These are phyloP conservation scores for Amphimedon queenslandica DNA, from an alignment of 37 sponge, comb jelly and placozoan species.

Conservation along the genomic window DNA sequence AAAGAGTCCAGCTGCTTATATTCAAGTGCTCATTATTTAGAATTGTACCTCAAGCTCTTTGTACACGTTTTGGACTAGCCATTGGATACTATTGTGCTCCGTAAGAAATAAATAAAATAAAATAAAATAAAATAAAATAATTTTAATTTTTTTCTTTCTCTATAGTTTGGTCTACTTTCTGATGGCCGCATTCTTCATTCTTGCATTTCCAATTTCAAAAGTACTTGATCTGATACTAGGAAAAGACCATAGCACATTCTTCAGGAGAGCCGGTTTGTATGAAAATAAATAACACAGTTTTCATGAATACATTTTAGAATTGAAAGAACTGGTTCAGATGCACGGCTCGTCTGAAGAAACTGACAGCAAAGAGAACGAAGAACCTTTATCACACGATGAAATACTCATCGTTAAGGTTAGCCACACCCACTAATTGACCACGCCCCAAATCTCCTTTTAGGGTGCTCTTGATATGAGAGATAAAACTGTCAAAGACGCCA, in stretches of 20 bases:
- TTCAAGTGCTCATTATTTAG: too few species aligned
- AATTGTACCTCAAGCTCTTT: conserved; percentile 82
- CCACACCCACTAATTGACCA: not conserved
- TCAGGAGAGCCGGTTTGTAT: conserved; percentile 77
- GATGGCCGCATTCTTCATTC: conserved; percentile 53
- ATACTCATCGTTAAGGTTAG: conserved; percentile 74
- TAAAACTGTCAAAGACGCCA: conserved; percentile 70
- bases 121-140: too few species aligned
- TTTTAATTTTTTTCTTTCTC: not conserved
- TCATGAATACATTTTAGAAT: conserved; percentile 25
- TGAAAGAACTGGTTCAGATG: conserved; percentile 70
- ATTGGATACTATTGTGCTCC: conserved; percentile 89
- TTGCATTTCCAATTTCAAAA: conserved; percentile 70
- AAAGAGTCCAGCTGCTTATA: too few species aligned
- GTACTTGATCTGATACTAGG: conserved; percentile 73
- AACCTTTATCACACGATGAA: conserved; percentile 76
- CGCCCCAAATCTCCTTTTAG: conserved; percentile 11
- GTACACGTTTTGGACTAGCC: conserved; percentile 79
- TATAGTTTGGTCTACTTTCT: conserved; percentile 53
- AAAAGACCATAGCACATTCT: conserved; percentile 61
- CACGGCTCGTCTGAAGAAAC: conserved; percentile 29
- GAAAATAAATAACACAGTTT: not conserved
- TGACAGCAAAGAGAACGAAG: conserved; percentile 49
- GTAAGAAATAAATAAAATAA: conserved; percentile 32
- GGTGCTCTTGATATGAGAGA: conserved; percentile 81